Conservation (phyloP, 2,888 invertebrate genomes). For the Caenorhabditis drosophilae region DNA sequence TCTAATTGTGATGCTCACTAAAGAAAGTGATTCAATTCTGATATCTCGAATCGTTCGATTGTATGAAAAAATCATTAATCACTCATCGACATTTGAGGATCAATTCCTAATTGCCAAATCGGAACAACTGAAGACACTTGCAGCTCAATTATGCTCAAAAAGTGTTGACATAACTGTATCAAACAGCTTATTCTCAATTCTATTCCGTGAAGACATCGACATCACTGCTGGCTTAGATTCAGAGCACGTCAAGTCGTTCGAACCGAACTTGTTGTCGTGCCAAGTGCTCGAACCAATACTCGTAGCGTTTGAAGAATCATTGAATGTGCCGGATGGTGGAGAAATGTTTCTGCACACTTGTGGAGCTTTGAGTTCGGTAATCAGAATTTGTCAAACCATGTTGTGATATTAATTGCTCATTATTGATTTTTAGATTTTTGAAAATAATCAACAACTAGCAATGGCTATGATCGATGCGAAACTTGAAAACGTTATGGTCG, state of each 20-base stretch:
- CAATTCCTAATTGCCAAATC: slow-evolving; percentile 20
- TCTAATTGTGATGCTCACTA: slow-evolving; percentile 1
- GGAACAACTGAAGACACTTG: slow-evolving; percentile 52
- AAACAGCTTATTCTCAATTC: slow-evolving; percentile 61
- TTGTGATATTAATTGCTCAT: neutral
- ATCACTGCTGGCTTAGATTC: slow-evolving; percentile 59
- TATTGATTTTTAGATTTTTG: slow-evolving; percentile 52
- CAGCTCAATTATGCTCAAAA: slow-evolving; percentile 56
- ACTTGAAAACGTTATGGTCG: slow-evolving; percentile 47
- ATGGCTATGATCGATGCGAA: slow-evolving; percentile 60
- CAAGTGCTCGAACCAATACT: slow-evolving; percentile 51
- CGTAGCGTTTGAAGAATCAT: slow-evolving; percentile 54
- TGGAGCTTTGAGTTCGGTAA: neutral
- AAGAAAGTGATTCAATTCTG: neutral
- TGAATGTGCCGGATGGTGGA: slow-evolving; percentile 42
- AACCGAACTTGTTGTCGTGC: slow-evolving; percentile 52
- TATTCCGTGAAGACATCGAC: slow-evolving; percentile 61
- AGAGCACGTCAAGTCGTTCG: slow-evolving; percentile 51
- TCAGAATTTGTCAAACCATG: neutral
- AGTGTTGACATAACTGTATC: slow-evolving; percentile 46
- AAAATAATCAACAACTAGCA: slow-evolving; percentile 57
- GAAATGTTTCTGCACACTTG: slow-evolving; percentile 6
- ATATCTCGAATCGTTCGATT: slow-evolving; percentile 15
- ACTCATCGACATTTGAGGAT: slow-evolving; percentile 14
- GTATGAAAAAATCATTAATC: slow-evolving; percentile 11